phyloP scores from a whole-genome alignment of 2,888 invertebrate species.

The Sepiola atlantica region DNA sequence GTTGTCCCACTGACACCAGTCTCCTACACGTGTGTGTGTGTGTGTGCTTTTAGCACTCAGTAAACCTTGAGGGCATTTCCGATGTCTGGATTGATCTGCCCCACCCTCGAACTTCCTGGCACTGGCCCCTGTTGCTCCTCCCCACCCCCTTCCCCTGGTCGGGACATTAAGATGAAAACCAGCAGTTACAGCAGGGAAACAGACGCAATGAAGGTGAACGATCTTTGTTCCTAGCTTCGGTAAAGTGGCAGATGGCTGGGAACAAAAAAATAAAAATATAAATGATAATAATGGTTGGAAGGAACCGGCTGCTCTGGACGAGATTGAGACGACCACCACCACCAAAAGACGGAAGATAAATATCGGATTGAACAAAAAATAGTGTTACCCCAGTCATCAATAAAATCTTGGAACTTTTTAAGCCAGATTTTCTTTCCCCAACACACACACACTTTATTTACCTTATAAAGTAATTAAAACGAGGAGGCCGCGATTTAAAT shows the following conservation, averaged over 20 bases:
- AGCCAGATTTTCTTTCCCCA: background rate
- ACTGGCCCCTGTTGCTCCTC: background rate
- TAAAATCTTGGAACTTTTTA: background rate
- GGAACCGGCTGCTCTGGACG: background rate
- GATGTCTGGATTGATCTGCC: background rate
- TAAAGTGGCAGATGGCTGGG: background rate
- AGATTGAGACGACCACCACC: background rate
- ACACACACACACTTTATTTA: too few species aligned
- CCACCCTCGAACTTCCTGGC: background rate
- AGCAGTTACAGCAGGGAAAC: slow-evolving; percentile 32
- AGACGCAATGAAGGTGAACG: slow-evolving; percentile 19
- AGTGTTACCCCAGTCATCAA: background rate
- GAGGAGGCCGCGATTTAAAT: too few species aligned
- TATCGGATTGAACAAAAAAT: background rate
- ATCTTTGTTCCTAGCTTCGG: background rate
- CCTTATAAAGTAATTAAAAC: too few species aligned
- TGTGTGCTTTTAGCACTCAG: background rate
- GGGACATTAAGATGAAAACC: slow-evolving; percentile 32
- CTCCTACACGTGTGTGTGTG: too few species aligned
- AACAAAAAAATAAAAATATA: background rate
- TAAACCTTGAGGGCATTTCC: slow-evolving; percentile 14
- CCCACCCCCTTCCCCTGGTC: too few species aligned
- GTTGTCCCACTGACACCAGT: background rate
- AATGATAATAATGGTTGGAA: background rate
- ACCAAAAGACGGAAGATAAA: background rate